Percentiles rank a stretch among this genome's conserved stretches.
Conservation (phyloP, 2,888 invertebrate species). For the Steinernema scapterisci region DNA sequence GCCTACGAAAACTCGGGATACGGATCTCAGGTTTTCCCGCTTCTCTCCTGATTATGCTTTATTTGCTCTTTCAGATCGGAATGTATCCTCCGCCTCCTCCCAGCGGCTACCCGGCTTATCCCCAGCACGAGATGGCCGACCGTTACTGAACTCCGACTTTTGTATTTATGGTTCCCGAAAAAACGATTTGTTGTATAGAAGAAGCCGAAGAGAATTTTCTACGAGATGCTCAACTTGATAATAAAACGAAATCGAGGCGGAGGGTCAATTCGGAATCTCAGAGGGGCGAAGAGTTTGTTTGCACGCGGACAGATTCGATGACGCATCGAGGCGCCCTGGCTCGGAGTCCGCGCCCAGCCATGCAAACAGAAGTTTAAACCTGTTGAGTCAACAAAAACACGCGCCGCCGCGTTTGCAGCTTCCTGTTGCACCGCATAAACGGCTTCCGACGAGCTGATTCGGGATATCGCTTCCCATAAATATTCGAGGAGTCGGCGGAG, state of each 20-base stretch:
- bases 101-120: constrained; percentile 1
- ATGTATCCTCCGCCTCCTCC: constrained; percentile 24
- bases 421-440: no score
- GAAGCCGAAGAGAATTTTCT: no score
- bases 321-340: neutral
- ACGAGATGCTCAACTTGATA: constrained; percentile 11
- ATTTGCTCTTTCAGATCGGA: constrained; percentile 8
- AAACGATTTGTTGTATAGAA: constrained; percentile 3
- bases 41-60: neutral
- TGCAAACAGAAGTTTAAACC: no score
- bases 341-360: neutral
- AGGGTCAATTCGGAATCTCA: neutral
- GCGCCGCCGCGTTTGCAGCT: no score
- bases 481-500: no score
- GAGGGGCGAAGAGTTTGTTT: neutral
- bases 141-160: neutral
- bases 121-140: constrained; percentile 28
- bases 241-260: neutral
- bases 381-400: no score
- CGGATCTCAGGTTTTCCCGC: constrained; percentile 1
- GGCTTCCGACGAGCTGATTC: no score
- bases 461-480: no score
- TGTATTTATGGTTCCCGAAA: neutral
- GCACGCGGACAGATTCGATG: neutral
- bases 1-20: constrained; percentile 55